Base-by-base conservation (phyloP, 2,888 invertebrate species). In the Agonopterix heracliana region DNA sequence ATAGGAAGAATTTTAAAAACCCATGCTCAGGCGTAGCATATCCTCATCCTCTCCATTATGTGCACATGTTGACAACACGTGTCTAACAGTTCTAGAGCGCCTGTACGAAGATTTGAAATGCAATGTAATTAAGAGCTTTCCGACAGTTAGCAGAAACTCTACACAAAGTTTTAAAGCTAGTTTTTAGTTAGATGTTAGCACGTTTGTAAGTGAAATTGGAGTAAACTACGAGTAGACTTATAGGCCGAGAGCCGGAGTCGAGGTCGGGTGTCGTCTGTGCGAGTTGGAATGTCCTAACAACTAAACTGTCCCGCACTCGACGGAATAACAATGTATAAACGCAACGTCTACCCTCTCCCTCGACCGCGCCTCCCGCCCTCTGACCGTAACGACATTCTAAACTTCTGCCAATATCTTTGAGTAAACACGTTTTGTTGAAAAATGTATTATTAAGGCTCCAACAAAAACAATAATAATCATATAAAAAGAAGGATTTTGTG, bases 201-300 rank as follows among this genome's bases (percentile, higher is more conserved):
- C 68, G 67, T 66, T 71, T 63, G 66, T 57, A 60, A 69, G 71
- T 65, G 69, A 69, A 79, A 81, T 26, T 26, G 26, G 26, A 26
- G 26, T 26, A 26, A 26, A 26, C 26, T 26, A 26, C 26, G 5
- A 26, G 26, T 26, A 26, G 26, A 26, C 26, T 26, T 26, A 26
- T 26, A 26, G 26, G 26, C 26, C 5, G 26, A 38, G 38, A 38
- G 38, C 38, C 38, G 38, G 26, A 38, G 38, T 38, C 10, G 38
- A 38, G 38, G 9, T 38, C 9, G 38, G n/a, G n/a, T 38, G 54
- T 49, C 54, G 52, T 26, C 26, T 26, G 26, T 53, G 50, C 50
- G 55, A 62, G 61, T 61, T 54, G 48, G 51, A 35, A 61, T 60
- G 63, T 63, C 60, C 73, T 75, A 77, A 78, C 78, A 74, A 80